These are phyloP conservation scores for Spodoptera picta DNA, from an alignment of 2,888 invertebrate genomes.

Conservation along the genomic window DNA sequence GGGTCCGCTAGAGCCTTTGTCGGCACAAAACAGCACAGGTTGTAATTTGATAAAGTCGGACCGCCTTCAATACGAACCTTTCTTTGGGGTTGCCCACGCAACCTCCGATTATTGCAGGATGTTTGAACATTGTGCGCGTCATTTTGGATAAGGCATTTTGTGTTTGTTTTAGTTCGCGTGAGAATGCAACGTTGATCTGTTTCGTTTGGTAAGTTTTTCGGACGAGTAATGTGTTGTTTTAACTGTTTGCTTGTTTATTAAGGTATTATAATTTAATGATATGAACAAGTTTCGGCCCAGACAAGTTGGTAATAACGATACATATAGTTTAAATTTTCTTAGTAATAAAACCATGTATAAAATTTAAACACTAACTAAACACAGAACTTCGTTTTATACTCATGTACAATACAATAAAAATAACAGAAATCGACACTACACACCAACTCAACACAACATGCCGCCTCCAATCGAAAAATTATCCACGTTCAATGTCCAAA, in stretches of 20 bases:
- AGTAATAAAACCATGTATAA: too few species aligned
- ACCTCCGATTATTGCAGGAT: constrained; percentile 71
- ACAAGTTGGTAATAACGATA: too few species aligned
- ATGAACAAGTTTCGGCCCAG: too few species aligned
- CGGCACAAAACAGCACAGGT: constrained; percentile 87
- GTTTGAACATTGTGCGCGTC: constrained; percentile 59
- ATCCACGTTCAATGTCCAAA: constrained; percentile 69
- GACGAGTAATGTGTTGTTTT: neutral
- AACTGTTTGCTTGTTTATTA: neutral
- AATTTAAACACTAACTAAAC: too few species aligned
- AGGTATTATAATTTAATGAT: too few species aligned
- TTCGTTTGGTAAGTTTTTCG: neutral
- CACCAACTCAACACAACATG: constrained; percentile 2
- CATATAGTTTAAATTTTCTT: too few species aligned
- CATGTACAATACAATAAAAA: too few species aligned
- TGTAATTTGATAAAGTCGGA: constrained; percentile 88
- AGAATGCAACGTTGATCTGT: constrained; percentile 4
- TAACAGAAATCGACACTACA: too few species aligned
- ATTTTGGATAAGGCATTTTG: constrained; percentile 21
- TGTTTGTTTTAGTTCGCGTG: constrained; percentile 27
- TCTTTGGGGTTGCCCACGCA: constrained; percentile 85
- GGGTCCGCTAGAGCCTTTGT: constrained; percentile 80
- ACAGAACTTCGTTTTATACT: too few species aligned
- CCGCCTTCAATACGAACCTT: constrained; percentile 85
- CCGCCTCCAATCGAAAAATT: constrained; percentile 52